Percentiles rank a stretch among this genome's conserved stretches.
These are phyloP conservation scores for Pipistrellus nathusii DNA, from an alignment of 2,797 vertebrate species.

Conservation along the genomic window DNA sequence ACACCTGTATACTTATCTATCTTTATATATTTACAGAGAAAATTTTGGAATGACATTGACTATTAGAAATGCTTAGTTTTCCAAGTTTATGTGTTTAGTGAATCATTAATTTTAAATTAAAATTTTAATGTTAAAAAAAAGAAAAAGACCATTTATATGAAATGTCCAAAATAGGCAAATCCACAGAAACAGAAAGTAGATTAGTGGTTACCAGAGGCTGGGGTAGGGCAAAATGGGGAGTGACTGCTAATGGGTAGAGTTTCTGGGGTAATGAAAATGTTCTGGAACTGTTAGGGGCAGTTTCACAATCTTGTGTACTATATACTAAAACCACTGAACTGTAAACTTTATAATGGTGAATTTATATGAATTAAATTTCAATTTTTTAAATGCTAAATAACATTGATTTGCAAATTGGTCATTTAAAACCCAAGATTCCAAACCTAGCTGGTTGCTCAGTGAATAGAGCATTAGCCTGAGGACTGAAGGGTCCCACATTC, in stretches of 20 bases:
- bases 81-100: not conserved
- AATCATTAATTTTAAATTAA: not conserved
- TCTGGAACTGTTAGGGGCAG: not conserved
- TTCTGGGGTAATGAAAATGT: not conserved
- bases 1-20: not conserved
- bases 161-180: conserved; percentile 26
- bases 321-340: not conserved
- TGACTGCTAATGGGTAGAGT: not conserved
- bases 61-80: not conserved
- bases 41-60: not conserved
- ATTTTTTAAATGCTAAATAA: conserved; percentile 26
- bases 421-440: conserved; percentile 41
- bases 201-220: not conserved
- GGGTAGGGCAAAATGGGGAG: not conserved
- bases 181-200: conserved; percentile 12
- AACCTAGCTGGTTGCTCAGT: no score
- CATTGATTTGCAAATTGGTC: not conserved
- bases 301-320: not conserved
- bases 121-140: not conserved
- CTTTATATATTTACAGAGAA: not conserved
- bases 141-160: conserved; percentile 15
- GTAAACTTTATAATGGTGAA: not conserved
- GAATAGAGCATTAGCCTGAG: no score
- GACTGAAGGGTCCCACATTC: no score
- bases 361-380: conserved; percentile 27